Base-by-base conservation (phyloP, 2,888 invertebrate species). In the Andrena flavipes region DNA sequence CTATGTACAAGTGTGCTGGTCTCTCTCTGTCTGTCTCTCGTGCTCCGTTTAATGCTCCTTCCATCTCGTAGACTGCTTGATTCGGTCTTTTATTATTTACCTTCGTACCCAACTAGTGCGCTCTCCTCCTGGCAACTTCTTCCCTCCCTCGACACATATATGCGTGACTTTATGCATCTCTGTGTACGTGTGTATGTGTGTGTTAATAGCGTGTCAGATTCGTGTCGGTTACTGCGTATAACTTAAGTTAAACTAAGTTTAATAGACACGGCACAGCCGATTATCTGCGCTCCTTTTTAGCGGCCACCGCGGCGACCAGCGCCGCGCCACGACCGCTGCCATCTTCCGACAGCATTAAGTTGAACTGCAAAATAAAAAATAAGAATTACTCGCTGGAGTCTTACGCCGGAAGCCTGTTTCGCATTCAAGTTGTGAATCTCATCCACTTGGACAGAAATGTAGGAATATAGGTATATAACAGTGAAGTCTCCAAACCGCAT, bases 321-420 rank as follows among this genome's bases (percentile, higher is more conserved):
- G 99, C 99, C 70, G 99, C 99, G 35, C 99, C 99, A 91, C 98
- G 96, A n/a, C 99, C 99, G 91, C 98, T 98, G 69, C 99, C 99
- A 93, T 99, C 99, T 94, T 99, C 98, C 0, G 98, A 98, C 76
- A 99, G 94, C 98, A 98, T 98, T 90, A 99, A 95, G 94, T 98
- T 97, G 94, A 98, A 99, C 96, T 98, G 95, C 0, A 89, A 90
- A 48, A 68, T 76, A 80, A 71, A 74, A 81, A 67, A 23, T 8
- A 13, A 1, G 13, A 62, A 71, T 72, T 26, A 4, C 16, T 74
- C 20, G 16, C 54, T 35, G 16, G 4, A 13, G 35, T 3, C 16
- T 3, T 4, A 10, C 20, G 10, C 16, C 6, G 65, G 20, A 63
- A 64, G 42, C 13, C 13, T 13, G 42, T 13, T 42, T 42, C 42